phyloP scores from a whole-genome alignment of 2,888 invertebrate genomes.

The Phasia obesa region DNA sequence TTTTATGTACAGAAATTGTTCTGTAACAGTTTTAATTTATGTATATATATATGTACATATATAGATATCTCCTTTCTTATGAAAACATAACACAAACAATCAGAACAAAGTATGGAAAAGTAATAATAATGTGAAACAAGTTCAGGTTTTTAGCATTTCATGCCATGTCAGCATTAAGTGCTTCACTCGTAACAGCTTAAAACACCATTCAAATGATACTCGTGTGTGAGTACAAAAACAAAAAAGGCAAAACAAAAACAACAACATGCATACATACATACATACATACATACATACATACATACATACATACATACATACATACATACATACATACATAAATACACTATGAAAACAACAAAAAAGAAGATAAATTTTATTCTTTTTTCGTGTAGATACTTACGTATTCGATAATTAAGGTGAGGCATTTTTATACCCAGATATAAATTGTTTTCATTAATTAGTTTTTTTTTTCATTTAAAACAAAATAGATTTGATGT shows the following conservation, averaged over 20 bases:
- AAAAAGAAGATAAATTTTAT: conserved; percentile 13
- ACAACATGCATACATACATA: too few relatives aligned
- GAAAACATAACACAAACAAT: too few relatives aligned
- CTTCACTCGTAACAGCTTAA: conserved; percentile 40
- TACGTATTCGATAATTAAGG: conserved; percentile 3
- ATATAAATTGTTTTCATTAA: not conserved
- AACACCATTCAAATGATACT: conserved; percentile 39
- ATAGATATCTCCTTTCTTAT: too few relatives aligned
- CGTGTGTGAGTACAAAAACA: conserved; percentile 21
- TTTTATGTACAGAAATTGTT: too few relatives aligned
- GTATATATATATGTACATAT: too few relatives aligned
- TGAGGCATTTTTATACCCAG: too few relatives aligned
- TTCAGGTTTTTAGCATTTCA: conserved; percentile 47
- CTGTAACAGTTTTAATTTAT: too few relatives aligned
- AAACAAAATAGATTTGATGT: not conserved
- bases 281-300: not conserved
- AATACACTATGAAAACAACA: not conserved
- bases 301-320: not conserved
- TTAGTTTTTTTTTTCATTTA: not conserved
- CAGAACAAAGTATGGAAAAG: not conserved
- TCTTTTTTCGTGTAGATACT: not conserved
- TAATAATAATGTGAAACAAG: conserved; percentile 25
- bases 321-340: too few relatives aligned
- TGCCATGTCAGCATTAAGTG: conserved; percentile 45
- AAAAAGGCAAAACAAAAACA: not conserved